A percentile compares a stretch with the other conserved stretches of the same genome.
Evolutionary conservation across 2,113 vertebrate genomes (phyloP).

Genomic region (Corythornis cristatus): DNA sequence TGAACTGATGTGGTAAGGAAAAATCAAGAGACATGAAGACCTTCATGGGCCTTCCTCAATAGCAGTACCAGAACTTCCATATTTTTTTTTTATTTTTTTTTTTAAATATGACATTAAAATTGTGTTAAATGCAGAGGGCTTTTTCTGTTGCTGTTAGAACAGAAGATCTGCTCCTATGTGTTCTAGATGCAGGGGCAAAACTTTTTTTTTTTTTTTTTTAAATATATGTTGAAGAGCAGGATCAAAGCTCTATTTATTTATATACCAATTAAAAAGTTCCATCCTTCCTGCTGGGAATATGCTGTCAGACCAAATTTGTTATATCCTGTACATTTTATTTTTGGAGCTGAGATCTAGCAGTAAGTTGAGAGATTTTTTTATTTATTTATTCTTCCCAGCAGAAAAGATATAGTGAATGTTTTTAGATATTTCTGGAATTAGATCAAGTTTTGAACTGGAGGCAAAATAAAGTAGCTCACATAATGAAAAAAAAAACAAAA

Average conservation of each 20-base stretch:
- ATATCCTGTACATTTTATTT: slow-evolving; percentile 49
- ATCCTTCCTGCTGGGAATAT: slow-evolving; percentile 56
- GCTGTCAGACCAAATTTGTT: slow-evolving; percentile 46
- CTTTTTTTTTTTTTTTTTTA: not conserved
- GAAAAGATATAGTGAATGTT: slow-evolving; percentile 24
- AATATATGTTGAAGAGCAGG: not conserved
- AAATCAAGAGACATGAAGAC: not conserved
- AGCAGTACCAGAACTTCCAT: not conserved
- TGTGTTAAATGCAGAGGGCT: not conserved
- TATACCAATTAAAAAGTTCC: slow-evolving; percentile 10
- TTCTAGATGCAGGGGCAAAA: not conserved
- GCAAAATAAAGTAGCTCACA: not conserved
- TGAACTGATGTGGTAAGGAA: not conserved
- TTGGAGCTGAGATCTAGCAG: slow-evolving; percentile 28
- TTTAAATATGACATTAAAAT: not conserved
- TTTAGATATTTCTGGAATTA: slow-evolving; percentile 48
- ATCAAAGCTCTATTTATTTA: slow-evolving; percentile 41
- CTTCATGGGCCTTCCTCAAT: not conserved
- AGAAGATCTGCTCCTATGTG: not conserved
- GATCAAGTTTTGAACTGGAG: slow-evolving; percentile 17
- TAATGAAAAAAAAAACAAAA: not conserved
- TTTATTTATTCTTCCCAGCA: slow-evolving; percentile 51
- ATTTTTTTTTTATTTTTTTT: not conserved
- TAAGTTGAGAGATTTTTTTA: slow-evolving; percentile 29
- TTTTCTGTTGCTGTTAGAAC: not conserved